These are phyloP conservation scores for Epinotia bilunana DNA, from an alignment of 2,888 invertebrate species.

Conservation along the genomic window DNA sequence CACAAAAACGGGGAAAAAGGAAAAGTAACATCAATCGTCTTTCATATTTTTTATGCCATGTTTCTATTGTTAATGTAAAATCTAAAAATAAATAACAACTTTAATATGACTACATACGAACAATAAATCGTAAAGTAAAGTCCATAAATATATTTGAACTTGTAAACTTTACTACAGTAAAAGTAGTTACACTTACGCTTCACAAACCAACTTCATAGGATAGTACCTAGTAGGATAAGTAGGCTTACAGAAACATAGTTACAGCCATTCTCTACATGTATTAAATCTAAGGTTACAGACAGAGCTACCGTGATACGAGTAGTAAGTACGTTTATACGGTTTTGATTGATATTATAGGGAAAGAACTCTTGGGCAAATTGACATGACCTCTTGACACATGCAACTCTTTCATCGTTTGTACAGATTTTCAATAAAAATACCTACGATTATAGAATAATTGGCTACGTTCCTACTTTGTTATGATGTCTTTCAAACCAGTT, in stretches of 20 bases:
- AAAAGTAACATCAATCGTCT: neutral
- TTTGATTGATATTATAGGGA: too few relatives aligned
- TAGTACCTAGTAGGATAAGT: too few relatives aligned
- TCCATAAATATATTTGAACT: neutral
- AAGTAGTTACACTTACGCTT: neutral
- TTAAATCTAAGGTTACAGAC: neutral
- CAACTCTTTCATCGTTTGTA: constrained; percentile 2
- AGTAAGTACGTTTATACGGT: neutral
- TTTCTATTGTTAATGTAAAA: neutral
- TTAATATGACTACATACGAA: neutral
- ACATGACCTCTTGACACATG: neutral
- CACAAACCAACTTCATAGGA: neutral
- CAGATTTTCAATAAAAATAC: neutral
- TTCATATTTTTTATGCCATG: neutral
- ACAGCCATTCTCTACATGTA: neutral
- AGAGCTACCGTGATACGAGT: neutral
- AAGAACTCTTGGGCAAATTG: too few relatives aligned
- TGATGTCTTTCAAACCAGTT: too few relatives aligned
- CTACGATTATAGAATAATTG: neutral
- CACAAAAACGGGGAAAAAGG: neutral
- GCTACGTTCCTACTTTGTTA: too few relatives aligned
- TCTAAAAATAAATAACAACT: neutral
- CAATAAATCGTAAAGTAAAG: neutral
- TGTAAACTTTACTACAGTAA: neutral
- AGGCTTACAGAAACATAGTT: neutral